Conservation (phyloP, 2,113 vertebrate genomes). For the Bos indicus region DNA sequence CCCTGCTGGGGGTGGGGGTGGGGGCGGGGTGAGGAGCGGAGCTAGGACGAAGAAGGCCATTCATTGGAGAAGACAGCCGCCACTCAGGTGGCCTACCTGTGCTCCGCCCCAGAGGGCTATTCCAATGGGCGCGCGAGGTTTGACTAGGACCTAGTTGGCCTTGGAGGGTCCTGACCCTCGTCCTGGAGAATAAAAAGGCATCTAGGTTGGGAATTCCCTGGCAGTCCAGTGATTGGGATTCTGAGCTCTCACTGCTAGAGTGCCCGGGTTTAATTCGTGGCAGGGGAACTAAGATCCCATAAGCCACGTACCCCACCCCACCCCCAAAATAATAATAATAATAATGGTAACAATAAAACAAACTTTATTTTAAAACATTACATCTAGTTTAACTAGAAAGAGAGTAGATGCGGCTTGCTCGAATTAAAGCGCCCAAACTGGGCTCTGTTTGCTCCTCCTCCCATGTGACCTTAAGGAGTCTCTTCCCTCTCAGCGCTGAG, state of each 20-base stretch:
- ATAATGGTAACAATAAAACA: background rate
- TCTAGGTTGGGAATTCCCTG: background rate
- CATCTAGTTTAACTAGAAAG: background rate
- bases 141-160: background rate
- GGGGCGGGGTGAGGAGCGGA: fast-evolving
- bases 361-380: background rate
- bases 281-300: background rate
- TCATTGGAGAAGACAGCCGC: background rate
- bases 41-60: background rate
- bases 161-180: background rate
- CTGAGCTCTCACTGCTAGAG: background rate
- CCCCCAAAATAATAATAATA: background rate
- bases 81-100: background rate
- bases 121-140: background rate
- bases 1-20: background rate
- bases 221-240: background rate
- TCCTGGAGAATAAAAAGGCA: background rate
- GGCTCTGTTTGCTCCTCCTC: background rate
- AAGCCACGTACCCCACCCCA: background rate
- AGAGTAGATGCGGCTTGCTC: background rate
- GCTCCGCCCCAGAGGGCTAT: background rate
- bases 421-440: background rate
- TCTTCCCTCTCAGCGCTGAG: background rate
- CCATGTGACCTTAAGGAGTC: background rate
- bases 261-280: background rate